phyloP scores from a whole-genome alignment of 2,113 vertebrate species.

The Toxotes jaculatrix region DNA sequence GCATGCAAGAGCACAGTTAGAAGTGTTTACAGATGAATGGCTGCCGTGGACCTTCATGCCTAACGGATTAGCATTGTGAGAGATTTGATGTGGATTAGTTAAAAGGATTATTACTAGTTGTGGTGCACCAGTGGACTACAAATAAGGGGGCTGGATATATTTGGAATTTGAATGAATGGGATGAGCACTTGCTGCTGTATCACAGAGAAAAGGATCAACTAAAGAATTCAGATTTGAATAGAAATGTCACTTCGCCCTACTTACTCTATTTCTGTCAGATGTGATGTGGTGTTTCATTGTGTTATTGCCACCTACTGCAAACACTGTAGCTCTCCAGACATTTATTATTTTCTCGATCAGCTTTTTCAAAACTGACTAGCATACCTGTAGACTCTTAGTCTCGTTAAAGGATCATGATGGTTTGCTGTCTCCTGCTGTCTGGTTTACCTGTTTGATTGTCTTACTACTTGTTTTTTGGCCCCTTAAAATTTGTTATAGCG shows the following conservation, averaged over 20 bases:
- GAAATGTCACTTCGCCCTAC: constrained; percentile 57
- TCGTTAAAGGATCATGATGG: too few species aligned
- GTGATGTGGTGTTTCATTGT: constrained; percentile 25
- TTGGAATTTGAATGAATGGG: constrained; percentile 51
- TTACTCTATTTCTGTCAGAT: constrained; percentile 46
- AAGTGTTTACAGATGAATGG: constrained; percentile 67
- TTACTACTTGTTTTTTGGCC: not conserved
- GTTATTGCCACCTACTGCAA: constrained; percentile 34
- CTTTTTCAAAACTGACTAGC: not conserved
- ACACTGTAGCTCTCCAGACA: not conserved
- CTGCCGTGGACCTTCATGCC: constrained; percentile 65
- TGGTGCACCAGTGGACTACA: constrained; percentile 32
- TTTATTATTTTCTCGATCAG: not conserved
- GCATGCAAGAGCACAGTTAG: constrained; percentile 60
- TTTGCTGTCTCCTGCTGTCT: too few species aligned
- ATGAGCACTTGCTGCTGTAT: constrained; percentile 32
- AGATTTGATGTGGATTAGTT: constrained; percentile 82
- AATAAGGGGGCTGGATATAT: constrained; percentile 62
- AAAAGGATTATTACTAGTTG: constrained; percentile 80
- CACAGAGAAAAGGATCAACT: constrained; percentile 29
- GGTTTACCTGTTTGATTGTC: not conserved
- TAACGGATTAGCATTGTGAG: constrained; percentile 75
- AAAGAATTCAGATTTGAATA: constrained; percentile 47
- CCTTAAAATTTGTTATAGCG: not conserved
- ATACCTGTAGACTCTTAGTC: too few species aligned